Base-by-base conservation (phyloP, 2,888 invertebrate genomes). In the Zygogramma bicolorata region DNA sequence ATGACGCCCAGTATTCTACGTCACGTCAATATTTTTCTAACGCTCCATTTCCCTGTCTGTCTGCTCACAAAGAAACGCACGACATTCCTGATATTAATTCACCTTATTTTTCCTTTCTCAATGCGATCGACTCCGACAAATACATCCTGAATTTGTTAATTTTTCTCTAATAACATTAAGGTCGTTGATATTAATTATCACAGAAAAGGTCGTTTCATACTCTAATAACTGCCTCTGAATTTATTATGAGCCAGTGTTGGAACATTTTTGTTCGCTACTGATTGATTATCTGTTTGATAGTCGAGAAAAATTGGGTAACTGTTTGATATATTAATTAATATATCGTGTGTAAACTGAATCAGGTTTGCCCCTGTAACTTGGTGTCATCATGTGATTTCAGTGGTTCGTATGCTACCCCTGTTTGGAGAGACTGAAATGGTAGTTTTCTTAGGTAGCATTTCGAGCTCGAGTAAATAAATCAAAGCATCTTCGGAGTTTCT, bases 161-260 rank as follows among this genome's bases (percentile, higher is more conserved):
- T 79, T 79, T 79, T 78, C 66, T 40, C 77, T 68, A 73, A 75
- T 73, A 65, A 67, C 71, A 72, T 75, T 78, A 78, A 78, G 79
- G 78, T 77, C 77, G 75, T 74, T 70, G 66, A 72, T 74, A 75
- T 75, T 79, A 79, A 79, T 77, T 78, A 78, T 72, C 73, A 71
- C 65, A 68, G 74, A 66, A 78, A 79, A 79, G 79, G 79, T 79
- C 78, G 75, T 68, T 78, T 79, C 75, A 71, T 79, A 79, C 78
- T 79, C 79, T 78, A 77, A 79, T 79, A 79, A 79, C 74, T 66
- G 71, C 62, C 62, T 63, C 59, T 71, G 65, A 72, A 76, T 76
- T 66, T 13, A 38, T 59, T 38, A 15, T 27, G 62, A 65, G 29
- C 22, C 15, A 40, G 57, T 31, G 25, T 53, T n/a, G 53, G 53